phyloP scores from a whole-genome alignment of 2,888 invertebrate genomes.

The Tortrix viridana region DNA sequence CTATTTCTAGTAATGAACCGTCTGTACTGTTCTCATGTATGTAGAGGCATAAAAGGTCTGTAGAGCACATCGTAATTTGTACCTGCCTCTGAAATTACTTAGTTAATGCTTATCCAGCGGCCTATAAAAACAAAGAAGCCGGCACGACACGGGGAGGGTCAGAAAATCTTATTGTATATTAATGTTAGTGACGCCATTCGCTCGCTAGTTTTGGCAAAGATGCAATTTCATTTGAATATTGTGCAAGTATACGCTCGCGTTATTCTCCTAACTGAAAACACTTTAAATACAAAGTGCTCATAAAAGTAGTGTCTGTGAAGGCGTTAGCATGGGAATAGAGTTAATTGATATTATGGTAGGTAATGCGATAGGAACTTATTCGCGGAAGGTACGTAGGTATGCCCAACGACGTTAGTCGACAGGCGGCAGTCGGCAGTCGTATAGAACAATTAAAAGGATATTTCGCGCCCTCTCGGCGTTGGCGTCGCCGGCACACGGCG shows the following conservation, averaged over 20 bases:
- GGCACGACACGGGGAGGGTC: slow-evolving; percentile 72
- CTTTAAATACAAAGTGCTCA: slow-evolving; percentile 79
- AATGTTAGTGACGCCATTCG: slow-evolving; percentile 78
- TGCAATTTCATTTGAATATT: slow-evolving; percentile 84
- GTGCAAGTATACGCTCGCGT: slow-evolving; percentile 75
- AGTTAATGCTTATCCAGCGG: slow-evolving; percentile 76
- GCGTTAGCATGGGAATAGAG: slow-evolving; percentile 54
- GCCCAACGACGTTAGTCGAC: slow-evolving; percentile 37
- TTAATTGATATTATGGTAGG: slow-evolving; percentile 59
- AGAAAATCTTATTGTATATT: slow-evolving; percentile 79
- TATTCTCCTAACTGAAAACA: slow-evolving; percentile 68
- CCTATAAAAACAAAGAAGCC: slow-evolving; percentile 80
- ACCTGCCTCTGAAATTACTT: slow-evolving; percentile 68
- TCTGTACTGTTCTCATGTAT: slow-evolving; percentile 35
- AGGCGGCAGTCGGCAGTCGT: slow-evolving; percentile 31
- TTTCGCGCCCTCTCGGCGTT: slow-evolving; percentile 39
- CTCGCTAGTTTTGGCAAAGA: slow-evolving; percentile 83
- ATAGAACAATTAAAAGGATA: slow-evolving; percentile 44
- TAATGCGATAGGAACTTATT: slow-evolving; percentile 29
- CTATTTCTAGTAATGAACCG: slow-evolving; percentile 44
- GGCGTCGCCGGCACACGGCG: slow-evolving; percentile 50
- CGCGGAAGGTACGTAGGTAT: slow-evolving; percentile 21
- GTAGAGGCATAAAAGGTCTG: slow-evolving; percentile 54
- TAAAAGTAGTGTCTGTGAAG: slow-evolving; percentile 65
- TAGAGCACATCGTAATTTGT: slow-evolving; percentile 62